A percentile compares a stretch with the other conserved stretches of the same genome.
Conservation (phyloP, 1,140 invertebrate genomes). For the Brachionus rotundiformis region DNA sequence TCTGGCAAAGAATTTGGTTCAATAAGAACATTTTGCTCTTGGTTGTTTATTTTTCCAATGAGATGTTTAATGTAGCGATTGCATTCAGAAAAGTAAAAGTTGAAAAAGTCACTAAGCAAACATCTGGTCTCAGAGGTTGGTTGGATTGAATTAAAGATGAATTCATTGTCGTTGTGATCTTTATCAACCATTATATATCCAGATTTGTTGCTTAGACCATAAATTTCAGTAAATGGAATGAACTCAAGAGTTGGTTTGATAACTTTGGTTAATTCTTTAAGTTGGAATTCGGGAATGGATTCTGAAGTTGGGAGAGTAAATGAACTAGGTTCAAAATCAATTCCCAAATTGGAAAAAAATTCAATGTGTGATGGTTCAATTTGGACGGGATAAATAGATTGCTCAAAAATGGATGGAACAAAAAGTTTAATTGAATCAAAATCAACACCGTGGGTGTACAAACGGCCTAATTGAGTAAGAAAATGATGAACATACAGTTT, state of each 20-base stretch:
- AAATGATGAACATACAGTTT: neutral
- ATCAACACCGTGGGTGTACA: neutral
- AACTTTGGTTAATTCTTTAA: neutral
- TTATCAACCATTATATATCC: conserved; percentile 27
- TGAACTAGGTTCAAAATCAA: neutral
- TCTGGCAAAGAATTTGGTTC: neutral
- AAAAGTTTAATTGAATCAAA: conserved; percentile 21
- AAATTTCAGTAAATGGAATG: neutral
- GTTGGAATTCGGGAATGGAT: neutral
- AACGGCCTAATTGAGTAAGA: neutral
- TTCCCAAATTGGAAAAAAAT: neutral
- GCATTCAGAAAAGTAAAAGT: conserved; percentile 28
- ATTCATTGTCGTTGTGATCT: conserved; percentile 23
- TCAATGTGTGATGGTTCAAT: neutral
- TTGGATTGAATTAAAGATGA: conserved; percentile 24
- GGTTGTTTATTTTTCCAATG: neutral
- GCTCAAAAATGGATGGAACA: neutral
- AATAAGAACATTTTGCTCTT: neutral
- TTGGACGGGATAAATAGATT: neutral
- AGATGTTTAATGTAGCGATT: neutral
- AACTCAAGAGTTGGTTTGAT: neutral
- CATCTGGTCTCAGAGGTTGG: neutral
- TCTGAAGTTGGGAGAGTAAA: neutral
- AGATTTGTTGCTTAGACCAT: neutral
- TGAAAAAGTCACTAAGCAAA: conserved; percentile 1